These are phyloP conservation scores for Drosophila barbarae DNA, from an alignment of 2,888 invertebrate species.

Conservation along the genomic window DNA sequence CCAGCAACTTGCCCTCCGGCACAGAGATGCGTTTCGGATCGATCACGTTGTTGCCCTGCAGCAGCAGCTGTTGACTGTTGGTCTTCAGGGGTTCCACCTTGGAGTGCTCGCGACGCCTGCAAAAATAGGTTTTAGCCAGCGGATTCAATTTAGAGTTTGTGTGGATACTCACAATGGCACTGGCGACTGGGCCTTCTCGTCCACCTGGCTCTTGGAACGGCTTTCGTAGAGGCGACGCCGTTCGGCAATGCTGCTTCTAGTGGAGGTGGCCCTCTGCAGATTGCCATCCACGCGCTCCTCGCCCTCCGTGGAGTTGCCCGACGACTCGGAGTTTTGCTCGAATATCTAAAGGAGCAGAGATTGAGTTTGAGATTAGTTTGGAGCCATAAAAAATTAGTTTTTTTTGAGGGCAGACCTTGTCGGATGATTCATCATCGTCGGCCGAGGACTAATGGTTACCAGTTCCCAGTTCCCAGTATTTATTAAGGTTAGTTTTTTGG, in stretches of 20 bases:
- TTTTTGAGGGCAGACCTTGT: slow-evolving; percentile 74
- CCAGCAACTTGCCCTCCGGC: slow-evolving; percentile 76
- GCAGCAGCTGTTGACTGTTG: slow-evolving; percentile 70
- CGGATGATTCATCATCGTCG: slow-evolving; percentile 79
- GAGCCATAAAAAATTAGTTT: not conserved
- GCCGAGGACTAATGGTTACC: slow-evolving; percentile 69
- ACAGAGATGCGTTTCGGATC: slow-evolving; percentile 77
- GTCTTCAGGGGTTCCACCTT: slow-evolving; percentile 73
- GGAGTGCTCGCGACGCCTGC: slow-evolving; percentile 84
- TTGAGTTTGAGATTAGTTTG: not conserved
- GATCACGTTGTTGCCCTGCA: slow-evolving; percentile 32
- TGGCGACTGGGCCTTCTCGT: slow-evolving; percentile 87
- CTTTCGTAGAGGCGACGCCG: slow-evolving; percentile 88
- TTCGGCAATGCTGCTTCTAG: slow-evolving; percentile 88
- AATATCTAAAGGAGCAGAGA: slow-evolving; percentile 65
- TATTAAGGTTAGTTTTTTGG: slow-evolving; percentile 6
- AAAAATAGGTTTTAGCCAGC: not conserved
- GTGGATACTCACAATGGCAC: slow-evolving; percentile 82
- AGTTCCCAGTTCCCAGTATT: slow-evolving; percentile 45
- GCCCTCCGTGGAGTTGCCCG: slow-evolving; percentile 82
- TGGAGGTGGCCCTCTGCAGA: slow-evolving; percentile 83
- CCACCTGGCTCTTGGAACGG: slow-evolving; percentile 85
- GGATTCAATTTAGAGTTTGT: not conserved
- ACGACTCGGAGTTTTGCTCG: slow-evolving; percentile 79
- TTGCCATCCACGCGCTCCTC: slow-evolving; percentile 80